Evolutionary conservation across 1,140 invertebrate species (phyloP).

Genomic region (Latrodectus geometricus): DNA sequence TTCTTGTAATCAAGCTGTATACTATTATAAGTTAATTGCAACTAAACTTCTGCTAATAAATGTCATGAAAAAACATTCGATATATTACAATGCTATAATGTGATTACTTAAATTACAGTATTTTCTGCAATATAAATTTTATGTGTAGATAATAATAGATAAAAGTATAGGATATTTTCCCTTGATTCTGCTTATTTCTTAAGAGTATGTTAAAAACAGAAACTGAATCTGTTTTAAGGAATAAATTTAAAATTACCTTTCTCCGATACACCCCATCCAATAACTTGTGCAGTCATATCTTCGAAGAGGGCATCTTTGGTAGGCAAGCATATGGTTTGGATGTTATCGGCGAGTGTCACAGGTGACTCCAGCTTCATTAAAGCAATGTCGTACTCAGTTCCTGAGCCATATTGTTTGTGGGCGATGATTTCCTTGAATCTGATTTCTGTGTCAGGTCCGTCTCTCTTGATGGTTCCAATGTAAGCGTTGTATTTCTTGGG

Average conservation of each 20-base stretch:
- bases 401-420: conserved; percentile 18
- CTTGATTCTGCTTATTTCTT: too few relatives aligned
- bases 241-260: conserved; percentile 54
- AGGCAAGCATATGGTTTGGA: conserved; percentile 67
- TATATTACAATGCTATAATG: too few relatives aligned
- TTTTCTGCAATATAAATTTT: too few relatives aligned
- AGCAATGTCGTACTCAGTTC: conserved; percentile 71
- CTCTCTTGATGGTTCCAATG: conserved; percentile 21
- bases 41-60: too few relatives aligned
- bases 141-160: too few relatives aligned
- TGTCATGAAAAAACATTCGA: too few relatives aligned
- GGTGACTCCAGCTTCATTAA: conserved; percentile 84
- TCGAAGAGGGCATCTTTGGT: conserved; percentile 64
- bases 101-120: too few relatives aligned
- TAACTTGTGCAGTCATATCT: conserved; percentile 77
- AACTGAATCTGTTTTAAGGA: too few relatives aligned
- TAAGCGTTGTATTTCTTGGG: conserved; percentile 46
- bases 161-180: too few relatives aligned
- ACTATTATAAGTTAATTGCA: too few relatives aligned
- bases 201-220: too few relatives aligned
- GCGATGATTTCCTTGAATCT: conserved; percentile 26
- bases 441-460: conserved; percentile 40
- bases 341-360: conserved; percentile 68
- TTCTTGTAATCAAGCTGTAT: too few relatives aligned
- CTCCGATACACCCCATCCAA: conserved; percentile 80